Evolutionary conservation across 1,140 invertebrate genomes (phyloP), one percentile per base, ranked within the genome.

Genomic region (Colletes gigas): DNA sequence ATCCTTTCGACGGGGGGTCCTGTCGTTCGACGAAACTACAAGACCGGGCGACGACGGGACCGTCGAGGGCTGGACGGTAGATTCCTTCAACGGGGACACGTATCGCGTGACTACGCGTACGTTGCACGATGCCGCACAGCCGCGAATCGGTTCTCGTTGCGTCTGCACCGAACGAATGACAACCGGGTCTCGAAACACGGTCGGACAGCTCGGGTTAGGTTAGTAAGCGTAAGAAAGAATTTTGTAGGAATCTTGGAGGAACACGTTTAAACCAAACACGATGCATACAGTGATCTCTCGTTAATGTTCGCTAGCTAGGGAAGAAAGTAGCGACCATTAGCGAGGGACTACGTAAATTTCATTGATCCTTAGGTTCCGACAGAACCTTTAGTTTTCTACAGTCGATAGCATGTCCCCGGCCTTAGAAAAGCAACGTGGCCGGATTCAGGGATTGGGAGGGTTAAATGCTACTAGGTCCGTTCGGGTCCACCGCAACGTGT

Each of bases 381-480:
- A 30, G 30, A 30, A 30, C 30, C 30, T 30, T 30, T 30, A 30
- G 30, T 30, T 30, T 30, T 30, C 30, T 30, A 30, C 30, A 30
- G 30, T 30, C 30, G 30, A 30, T 30, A 30, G 30, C 30, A 2
- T 30, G 30, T 30, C 30, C 30, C 30, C 30, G 30, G 21, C 17
- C 14, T 19, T 47, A 17, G 70, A 66, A 65, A 71, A 67, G 63
- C 21, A 30, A 41, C 39, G 71, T 12, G 30, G 62, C 39, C 57
- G 19, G 12, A 62, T 70, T 30, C 69, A 50, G 72, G 65, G 63
- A 82, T 75, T 21, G 72, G 19, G 73, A 30, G 70, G 69, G 63
- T 83, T 80, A 84, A 84, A 84, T 9, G 75, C 17, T 47, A 47
- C 19, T 14, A 55, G 44, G 14, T 17, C 65, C 47, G 63, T 83